These are phyloP conservation scores for Psilopogon haemacephalus DNA, from an alignment of 2,113 vertebrate species.

Conservation along the genomic window DNA sequence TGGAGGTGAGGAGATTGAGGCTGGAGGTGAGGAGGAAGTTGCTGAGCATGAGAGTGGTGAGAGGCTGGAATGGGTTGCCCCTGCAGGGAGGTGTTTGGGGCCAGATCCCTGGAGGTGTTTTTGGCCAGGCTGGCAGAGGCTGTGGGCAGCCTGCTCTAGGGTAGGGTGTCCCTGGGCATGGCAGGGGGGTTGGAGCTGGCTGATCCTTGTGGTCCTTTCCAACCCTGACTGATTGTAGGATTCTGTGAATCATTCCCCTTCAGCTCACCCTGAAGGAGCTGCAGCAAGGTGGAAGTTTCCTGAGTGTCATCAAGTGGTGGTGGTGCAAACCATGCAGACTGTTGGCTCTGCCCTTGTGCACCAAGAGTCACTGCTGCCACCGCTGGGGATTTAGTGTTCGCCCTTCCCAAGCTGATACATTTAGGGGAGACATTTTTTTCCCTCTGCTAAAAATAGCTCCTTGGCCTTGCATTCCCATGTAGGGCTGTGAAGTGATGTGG, in stretches of 20 bases:
- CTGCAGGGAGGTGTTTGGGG: no score
- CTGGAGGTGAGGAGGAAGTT: no score
- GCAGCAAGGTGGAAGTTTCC: background rate
- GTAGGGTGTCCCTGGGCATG: no score
- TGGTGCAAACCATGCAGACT: background rate
- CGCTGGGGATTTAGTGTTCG: slow-evolving; percentile 40
- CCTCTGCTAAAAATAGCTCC: slow-evolving; percentile 52
- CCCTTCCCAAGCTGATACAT: slow-evolving; percentile 31
- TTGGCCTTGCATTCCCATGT: slow-evolving; percentile 50
- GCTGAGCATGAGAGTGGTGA: no score
- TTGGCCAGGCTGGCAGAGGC: no score
- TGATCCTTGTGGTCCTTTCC: no score
- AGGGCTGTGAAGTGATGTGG: slow-evolving; percentile 50
- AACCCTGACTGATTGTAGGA: no score
- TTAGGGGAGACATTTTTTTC: slow-evolving; percentile 24
- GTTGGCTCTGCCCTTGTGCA: background rate
- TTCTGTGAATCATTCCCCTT: slow-evolving; percentile 28
- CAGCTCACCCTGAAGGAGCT: background rate
- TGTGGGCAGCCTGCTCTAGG: no score
- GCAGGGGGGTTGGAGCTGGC: no score
- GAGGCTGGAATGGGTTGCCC: no score
- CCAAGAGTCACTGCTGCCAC: slow-evolving; percentile 4
- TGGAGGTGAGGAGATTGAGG: no score
- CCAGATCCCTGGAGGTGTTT: no score
- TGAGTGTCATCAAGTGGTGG: slow-evolving; percentile 28